Conservation (phyloP, 1,140 invertebrate species). For the Drosophila tristis region DNA sequence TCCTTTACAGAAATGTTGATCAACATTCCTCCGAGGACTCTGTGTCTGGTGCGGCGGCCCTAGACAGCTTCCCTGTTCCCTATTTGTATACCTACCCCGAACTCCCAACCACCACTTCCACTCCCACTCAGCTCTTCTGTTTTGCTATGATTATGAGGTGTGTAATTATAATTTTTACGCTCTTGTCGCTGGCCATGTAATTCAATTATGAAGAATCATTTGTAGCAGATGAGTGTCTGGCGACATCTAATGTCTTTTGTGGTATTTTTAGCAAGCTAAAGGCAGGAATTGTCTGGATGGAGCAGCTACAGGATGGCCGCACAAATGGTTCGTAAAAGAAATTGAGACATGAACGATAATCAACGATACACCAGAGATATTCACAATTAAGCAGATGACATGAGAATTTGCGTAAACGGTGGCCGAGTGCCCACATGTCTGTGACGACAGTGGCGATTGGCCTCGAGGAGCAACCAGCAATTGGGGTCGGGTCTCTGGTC, state of each 20-base stretch:
- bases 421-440: conserved; percentile 1
- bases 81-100: neutral
- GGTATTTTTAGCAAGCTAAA: conserved; percentile 58
- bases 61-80: conserved; percentile 14
- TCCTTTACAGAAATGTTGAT: conserved; percentile 61
- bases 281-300: conserved; percentile 13
- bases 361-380: conserved; percentile 24
- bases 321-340: conserved; percentile 47
- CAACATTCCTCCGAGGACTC: conserved; percentile 33
- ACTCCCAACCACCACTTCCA: conserved; percentile 23
- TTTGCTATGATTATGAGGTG: conserved; percentile 78
- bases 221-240: conserved; percentile 65
- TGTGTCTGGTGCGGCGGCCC: conserved; percentile 3
- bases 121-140: conserved; percentile 40
- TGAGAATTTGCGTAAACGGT: conserved; percentile 55
- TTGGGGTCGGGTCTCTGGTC: conserved; percentile 55
- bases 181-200: conserved; percentile 73
- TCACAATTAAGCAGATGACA: conserved; percentile 52
- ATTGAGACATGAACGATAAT: conserved; percentile 51
- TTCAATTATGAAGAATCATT: conserved; percentile 82
- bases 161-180: conserved; percentile 83
- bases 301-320: conserved; percentile 14
- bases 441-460: conserved; percentile 43
- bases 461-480: conserved; percentile 29
- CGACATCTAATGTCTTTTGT: conserved; percentile 47